These are phyloP conservation scores for Siniperca knerii DNA, from an alignment of 2,113 vertebrate genomes.

Conservation along the genomic window DNA sequence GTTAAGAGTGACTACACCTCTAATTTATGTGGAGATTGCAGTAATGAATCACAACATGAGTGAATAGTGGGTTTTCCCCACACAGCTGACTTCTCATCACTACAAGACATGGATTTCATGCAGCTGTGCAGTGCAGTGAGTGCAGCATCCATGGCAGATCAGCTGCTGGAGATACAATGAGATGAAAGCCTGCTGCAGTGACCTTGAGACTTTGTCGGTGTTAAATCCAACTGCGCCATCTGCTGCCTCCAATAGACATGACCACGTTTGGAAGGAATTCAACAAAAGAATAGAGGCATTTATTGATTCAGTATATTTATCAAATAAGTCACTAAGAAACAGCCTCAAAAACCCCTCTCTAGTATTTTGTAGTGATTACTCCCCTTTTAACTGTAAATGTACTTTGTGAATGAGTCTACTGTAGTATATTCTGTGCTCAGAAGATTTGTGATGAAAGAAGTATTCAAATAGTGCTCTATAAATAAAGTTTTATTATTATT, in stretches of 20 bases:
- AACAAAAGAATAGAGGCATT: neutral
- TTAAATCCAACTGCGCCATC: slow-evolving; percentile 68
- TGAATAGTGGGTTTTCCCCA: slow-evolving; percentile 29
- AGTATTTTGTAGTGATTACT: neutral
- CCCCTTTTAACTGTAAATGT: too few species aligned
- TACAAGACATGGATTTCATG: neutral
- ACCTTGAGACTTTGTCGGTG: slow-evolving; percentile 66
- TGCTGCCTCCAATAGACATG: slow-evolving; percentile 53
- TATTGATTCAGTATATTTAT: slow-evolving; percentile 6
- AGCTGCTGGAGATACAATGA: neutral
- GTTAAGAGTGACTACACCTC: neutral
- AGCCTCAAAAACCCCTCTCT: neutral
- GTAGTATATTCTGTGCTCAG: neutral
- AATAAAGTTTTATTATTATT: too few species aligned
- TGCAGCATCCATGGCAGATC: slow-evolving; percentile 45
- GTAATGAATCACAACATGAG: slow-evolving; percentile 18
- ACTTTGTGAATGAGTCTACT: too few species aligned
- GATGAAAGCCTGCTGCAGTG: slow-evolving; percentile 68
- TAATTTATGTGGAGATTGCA: neutral
- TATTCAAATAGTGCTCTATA: too few species aligned
- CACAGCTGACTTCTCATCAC: slow-evolving; percentile 2
- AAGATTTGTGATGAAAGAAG: neutral
- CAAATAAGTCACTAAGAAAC: neutral
- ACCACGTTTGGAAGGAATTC: neutral
- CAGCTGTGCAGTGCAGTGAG: slow-evolving; percentile 50